These are phyloP conservation scores for Gerris buenoi DNA, from an alignment of 1,140 invertebrate species.

Conservation along the genomic window DNA sequence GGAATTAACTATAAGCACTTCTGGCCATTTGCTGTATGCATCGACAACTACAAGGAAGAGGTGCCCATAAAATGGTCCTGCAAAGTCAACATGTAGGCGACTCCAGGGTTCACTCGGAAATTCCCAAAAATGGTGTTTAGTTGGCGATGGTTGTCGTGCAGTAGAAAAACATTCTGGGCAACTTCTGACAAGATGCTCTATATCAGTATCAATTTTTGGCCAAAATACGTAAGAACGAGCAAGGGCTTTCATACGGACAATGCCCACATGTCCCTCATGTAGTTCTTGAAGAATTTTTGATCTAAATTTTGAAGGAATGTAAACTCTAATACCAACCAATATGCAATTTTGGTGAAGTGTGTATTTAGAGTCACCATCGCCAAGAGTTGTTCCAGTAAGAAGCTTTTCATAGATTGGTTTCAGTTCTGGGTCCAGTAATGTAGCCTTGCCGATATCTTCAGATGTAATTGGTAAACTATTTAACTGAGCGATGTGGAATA, in stretches of 20 bases:
- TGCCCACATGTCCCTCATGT: neutral
- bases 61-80: neutral
- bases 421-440: neutral
- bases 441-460: neutral
- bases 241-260: neutral
- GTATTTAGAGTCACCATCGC: neutral
- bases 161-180: neutral
- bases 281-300: neutral
- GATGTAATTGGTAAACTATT: neutral
- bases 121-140: neutral
- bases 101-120: neutral
- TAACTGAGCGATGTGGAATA: neutral
- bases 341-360: neutral
- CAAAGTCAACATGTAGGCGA: neutral
- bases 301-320: neutral
- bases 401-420: neutral
- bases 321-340: neutral
- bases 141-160: neutral
- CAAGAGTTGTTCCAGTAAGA: neutral
- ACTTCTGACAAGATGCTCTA: neutral
- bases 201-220: neutral
- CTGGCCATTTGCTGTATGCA: slow-evolving; percentile 17
- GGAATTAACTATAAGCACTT: neutral
- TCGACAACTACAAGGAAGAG: slow-evolving; percentile 29
- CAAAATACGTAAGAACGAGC: neutral